Evolutionary conservation across 2,113 vertebrate species (phyloP).

Genomic region (Vulpes lagopus): DNA sequence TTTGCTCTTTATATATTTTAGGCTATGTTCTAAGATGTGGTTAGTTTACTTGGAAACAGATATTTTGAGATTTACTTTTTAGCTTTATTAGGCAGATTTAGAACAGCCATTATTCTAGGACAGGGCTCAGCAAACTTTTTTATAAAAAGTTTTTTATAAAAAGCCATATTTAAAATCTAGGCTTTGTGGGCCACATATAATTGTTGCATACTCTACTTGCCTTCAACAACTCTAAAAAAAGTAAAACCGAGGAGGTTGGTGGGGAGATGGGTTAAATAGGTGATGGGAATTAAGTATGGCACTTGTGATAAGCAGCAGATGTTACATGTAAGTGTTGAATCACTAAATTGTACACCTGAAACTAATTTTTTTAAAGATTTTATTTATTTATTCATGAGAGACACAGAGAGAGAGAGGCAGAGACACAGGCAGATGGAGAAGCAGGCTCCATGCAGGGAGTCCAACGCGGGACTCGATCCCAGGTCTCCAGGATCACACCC

Average conservation of each 20-base stretch:
- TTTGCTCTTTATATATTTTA: slow-evolving; percentile 14
- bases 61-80: not conserved
- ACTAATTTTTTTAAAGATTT: not conserved
- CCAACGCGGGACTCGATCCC: too few relatives aligned
- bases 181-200: not conserved
- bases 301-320: not conserved
- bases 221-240: not conserved
- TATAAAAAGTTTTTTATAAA: not conserved
- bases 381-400: too few relatives aligned
- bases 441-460: too few relatives aligned
- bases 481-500: too few relatives aligned
- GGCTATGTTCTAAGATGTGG: not conserved
- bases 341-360: not conserved
- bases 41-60: not conserved
- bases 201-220: not conserved
- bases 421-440: too few relatives aligned
- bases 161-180: not conserved
- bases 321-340: not conserved
- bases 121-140: not conserved
- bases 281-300: not conserved
- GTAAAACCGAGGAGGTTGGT: not conserved
- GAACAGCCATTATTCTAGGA: not conserved
- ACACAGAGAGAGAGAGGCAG: too few relatives aligned
- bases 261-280: not conserved
- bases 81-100: not conserved